These are phyloP conservation scores for Torymus aiolomorphi DNA, from an alignment of 2,888 invertebrate genomes.

Conservation along the genomic window DNA sequence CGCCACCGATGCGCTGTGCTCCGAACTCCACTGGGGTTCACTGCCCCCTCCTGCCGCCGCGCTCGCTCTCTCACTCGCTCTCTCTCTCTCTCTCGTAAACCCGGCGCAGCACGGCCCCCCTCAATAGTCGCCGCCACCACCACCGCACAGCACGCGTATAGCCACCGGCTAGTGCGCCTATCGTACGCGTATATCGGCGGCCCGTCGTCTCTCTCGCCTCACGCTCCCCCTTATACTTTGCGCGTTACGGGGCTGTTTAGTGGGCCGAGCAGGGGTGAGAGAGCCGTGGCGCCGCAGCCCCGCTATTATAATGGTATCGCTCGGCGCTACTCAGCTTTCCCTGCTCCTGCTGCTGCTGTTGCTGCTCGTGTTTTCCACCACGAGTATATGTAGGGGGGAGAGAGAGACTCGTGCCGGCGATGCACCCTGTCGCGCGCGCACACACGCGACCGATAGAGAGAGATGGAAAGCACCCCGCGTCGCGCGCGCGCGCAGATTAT, in stretches of 20 bases:
- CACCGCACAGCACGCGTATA: not conserved
- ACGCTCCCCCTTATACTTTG: no score
- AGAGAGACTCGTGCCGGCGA: not conserved
- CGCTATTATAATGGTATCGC: not conserved
- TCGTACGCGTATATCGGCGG: not conserved
- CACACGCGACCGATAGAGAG: not conserved
- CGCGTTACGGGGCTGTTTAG: not conserved
- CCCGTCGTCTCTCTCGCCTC: not conserved
- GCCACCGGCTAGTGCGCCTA: not conserved
- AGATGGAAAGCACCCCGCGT: not conserved
- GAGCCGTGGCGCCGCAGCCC: no score
- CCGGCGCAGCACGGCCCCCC: not conserved
- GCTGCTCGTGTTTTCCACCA: not conserved
- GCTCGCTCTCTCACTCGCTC: no score
- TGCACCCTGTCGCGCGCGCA: constrained; percentile 2
- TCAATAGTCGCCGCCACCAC: not conserved
- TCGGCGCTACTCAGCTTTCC: not conserved
- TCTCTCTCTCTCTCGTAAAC: not conserved
- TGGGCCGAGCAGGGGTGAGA: no score
- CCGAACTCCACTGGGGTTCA: constrained; percentile 14
- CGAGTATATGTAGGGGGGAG: not conserved
- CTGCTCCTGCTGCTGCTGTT: not conserved
- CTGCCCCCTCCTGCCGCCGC: not conserved
- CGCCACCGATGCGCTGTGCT: not conserved
- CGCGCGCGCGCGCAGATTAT: not conserved